Percentiles rank a stretch among this genome's conserved stretches.
phyloP scores from a whole-genome alignment of 2,888 invertebrate genomes.

The Drosophila setosimentum region DNA sequence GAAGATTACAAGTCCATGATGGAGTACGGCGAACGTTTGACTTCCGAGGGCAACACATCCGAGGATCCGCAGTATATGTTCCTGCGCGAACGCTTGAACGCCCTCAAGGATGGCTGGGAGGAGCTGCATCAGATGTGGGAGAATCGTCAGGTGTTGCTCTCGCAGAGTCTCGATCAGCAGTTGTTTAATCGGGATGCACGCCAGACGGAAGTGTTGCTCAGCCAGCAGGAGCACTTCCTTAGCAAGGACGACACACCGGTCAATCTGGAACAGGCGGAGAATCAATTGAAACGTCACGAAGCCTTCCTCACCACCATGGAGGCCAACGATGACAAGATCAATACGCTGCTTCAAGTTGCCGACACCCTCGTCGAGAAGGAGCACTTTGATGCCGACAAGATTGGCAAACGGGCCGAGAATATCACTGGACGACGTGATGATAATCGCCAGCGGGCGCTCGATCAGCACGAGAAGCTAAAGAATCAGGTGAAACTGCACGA shows the following conservation, averaged over 20 bases:
- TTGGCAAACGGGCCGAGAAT: slow-evolving; percentile 97
- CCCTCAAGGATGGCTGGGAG: slow-evolving; percentile 99
- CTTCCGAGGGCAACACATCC: slow-evolving; percentile 93
- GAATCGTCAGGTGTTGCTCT: slow-evolving; percentile 96
- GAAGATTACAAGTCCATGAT: slow-evolving; percentile 99
- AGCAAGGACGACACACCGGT: slow-evolving; percentile 98
- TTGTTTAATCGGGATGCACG: slow-evolving; percentile 98
- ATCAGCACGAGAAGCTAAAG: slow-evolving; percentile 95
- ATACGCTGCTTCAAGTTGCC: slow-evolving; percentile 97
- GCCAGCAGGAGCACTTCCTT: slow-evolving; percentile 98
- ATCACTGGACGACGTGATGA: slow-evolving; percentile 95
- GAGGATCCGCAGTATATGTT: slow-evolving; percentile 99
- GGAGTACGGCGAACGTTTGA: slow-evolving; percentile 98
- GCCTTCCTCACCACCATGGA: slow-evolving; percentile 99
- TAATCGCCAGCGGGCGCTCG: slow-evolving; percentile 96
- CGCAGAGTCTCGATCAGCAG: slow-evolving; percentile 97
- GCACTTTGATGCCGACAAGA: slow-evolving; percentile 98
- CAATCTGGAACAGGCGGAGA: slow-evolving; percentile 98
- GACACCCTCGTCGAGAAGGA: slow-evolving; percentile 95
- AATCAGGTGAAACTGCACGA: slow-evolving; percentile 98
- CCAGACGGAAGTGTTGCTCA: slow-evolving; percentile 98
- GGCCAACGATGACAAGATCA: slow-evolving; percentile 99
- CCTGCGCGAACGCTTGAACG: slow-evolving; percentile 98
- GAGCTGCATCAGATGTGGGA: slow-evolving; percentile 99
- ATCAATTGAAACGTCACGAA: slow-evolving; percentile 98